These are phyloP conservation scores for Metopia argyrocephala DNA, from an alignment of 2,888 invertebrate genomes.

Conservation along the genomic window DNA sequence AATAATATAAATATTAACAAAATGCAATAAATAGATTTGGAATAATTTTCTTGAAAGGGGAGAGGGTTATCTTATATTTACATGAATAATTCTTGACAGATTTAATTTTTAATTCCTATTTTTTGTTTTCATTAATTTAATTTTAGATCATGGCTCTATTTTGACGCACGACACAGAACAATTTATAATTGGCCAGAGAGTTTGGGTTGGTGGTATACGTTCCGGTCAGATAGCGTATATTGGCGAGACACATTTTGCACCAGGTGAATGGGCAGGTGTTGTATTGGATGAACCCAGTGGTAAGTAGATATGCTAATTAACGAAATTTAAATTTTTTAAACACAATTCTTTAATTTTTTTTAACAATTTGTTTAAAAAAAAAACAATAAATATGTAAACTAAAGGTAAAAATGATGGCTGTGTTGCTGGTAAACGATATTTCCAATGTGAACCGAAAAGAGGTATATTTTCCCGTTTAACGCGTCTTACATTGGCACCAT, in stretches of 20 bases:
- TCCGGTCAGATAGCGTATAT: constrained; percentile 93
- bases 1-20: no score
- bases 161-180: constrained; percentile 96
- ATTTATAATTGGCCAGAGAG: constrained; percentile 96
- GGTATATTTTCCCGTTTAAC: constrained; percentile 96
- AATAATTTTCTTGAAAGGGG: no score
- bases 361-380: constrained; percentile 10
- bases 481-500: constrained; percentile 87
- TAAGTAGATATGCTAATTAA: constrained; percentile 63
- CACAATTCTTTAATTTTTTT: not conserved
- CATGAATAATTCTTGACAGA: not conserved
- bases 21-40: no score
- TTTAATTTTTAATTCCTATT: not conserved
- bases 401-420: constrained; percentile 97
- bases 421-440: constrained; percentile 94
- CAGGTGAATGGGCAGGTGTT: constrained; percentile 98
- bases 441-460: constrained; percentile 93
- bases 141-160: constrained; percentile 86
- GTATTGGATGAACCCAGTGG: constrained; percentile 97
- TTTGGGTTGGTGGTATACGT: constrained; percentile 95
- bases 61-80: no score
- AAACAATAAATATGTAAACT: constrained; percentile 26
- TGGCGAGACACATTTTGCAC: constrained; percentile 96
- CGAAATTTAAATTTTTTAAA: not conserved
- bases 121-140: constrained; percentile 6